Conservation (phyloP, 2,888 invertebrate genomes). For the Drosophila mimica region DNA sequence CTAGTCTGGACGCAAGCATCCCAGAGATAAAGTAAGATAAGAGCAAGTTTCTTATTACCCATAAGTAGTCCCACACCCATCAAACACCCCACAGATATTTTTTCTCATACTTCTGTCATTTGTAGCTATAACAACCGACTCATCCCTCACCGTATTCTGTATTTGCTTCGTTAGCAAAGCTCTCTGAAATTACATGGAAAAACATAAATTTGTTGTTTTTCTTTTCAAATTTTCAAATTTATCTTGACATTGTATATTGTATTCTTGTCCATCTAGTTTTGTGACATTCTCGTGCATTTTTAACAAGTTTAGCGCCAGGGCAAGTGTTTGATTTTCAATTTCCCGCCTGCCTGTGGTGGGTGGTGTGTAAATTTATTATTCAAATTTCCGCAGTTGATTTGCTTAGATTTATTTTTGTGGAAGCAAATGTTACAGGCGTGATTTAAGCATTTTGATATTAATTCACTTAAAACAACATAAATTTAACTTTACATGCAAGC, state of each 20-base stretch:
- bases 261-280: conserved; percentile 23
- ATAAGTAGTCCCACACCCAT: background rate
- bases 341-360: conserved; percentile 3
- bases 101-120: background rate
- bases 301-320: conserved; percentile 59
- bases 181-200: conserved; percentile 66
- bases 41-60: background rate
- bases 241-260: conserved; percentile 19
- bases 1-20: background rate
- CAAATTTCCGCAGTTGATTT: conserved; percentile 68
- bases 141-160: conserved; percentile 16
- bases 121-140: background rate
- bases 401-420: conserved; percentile 63
- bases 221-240: conserved; percentile 18
- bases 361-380: conserved; percentile 71
- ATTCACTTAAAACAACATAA: conserved; percentile 80
- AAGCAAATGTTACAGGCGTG: conserved; percentile 50
- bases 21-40: background rate
- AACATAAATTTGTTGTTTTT: conserved; percentile 65
- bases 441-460: conserved; percentile 66
- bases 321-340: conserved; percentile 62
- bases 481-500: conserved; percentile 78
- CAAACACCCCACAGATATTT: background rate
- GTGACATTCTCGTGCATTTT: conserved; percentile 53
- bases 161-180: conserved; percentile 71